Evolutionary conservation across 92 coral and sea anemone species (phyloP), one percentile per base, ranked within the genome.

Genomic region (Porites evermanni): DNA sequence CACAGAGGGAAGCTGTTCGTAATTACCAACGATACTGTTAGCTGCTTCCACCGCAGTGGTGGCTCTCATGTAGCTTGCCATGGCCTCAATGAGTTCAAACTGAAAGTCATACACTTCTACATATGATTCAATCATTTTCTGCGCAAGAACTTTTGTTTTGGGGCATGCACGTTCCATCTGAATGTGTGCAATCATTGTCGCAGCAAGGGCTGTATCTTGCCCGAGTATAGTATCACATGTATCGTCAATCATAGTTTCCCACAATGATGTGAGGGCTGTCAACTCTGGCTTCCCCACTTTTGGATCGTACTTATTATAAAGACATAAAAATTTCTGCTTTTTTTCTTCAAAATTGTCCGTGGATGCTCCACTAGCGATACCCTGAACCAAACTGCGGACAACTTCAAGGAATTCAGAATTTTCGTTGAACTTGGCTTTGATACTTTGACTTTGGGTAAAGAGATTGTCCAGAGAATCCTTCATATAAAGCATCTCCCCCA

Each of bases 21-120:
- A 88, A 19, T 64, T 78, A 52, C 72, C 74, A 12, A 73, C 73
- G 14, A 88, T 74, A 19, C 78, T 79, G 53, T 71, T 51, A 3
- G 91, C 91, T 58, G 83, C 91, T 54, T 81, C 18, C 6, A 79
- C 63, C 14, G 87, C 14, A 12, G 82, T 81, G 47, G 52, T 56
- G 21, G 91, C 76, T 50, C 87, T 66, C 87, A 88, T 72, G n/a
- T 81, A 72, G 3, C 82, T 73, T 56, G 91, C 87, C 91, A 88
- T 82, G 82, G 87, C 19, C 29, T 88, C 91, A 18, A 88, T 67
- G 7, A 88, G 87, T 11, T 88, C 87, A 68, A 88, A 88, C 67
- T 81, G 87, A 71, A 88, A 88, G 83, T 88, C 91, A 21, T 81
- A 81, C 16, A 88, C 72, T 63, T 88, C 91, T 7, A 56, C 82